A percentile compares a stretch with the other conserved stretches of the same genome.
phyloP scores from a whole-genome alignment of 2,797 vertebrate genomes.

The Lithobates sylvaticus region DNA sequence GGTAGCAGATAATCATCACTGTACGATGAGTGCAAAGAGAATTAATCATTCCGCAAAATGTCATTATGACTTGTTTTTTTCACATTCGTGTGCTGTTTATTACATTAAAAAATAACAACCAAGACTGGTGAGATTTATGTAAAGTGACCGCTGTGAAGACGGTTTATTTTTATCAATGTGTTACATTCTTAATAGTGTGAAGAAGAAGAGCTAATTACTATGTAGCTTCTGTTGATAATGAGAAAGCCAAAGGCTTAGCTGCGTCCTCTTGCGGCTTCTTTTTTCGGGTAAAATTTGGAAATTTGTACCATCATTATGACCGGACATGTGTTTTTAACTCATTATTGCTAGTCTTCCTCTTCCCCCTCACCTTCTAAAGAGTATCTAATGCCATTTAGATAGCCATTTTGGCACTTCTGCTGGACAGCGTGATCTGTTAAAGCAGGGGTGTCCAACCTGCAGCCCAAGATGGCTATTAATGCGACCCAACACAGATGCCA shows the following conservation, averaged over 20 bases:
- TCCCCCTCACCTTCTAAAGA: too few species aligned
- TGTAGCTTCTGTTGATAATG: neutral
- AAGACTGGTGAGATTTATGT: neutral
- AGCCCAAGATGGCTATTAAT: too few species aligned
- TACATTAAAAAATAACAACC: neutral
- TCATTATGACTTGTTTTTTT: neutral
- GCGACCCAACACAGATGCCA: too few species aligned
- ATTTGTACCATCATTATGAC: too few species aligned
- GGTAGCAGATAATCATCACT: conserved; percentile 64
- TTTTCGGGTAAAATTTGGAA: too few species aligned
- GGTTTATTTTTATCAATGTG: neutral
- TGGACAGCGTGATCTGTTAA: too few species aligned
- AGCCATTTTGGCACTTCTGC: too few species aligned
- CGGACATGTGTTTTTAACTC: too few species aligned
- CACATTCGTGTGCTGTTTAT: conserved; percentile 17
- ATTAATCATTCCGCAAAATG: conserved; percentile 45
- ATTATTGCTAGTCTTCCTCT: too few species aligned
- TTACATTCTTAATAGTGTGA: neutral
- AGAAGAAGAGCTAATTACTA: neutral
- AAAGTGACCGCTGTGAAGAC: neutral
- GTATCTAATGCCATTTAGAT: too few species aligned
- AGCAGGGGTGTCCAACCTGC: too few species aligned
- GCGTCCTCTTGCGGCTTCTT: too few species aligned
- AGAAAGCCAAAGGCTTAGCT: neutral
- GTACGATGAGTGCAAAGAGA: neutral